Conservation (phyloP, 2,888 invertebrate species). For the Morpho deidamia region DNA sequence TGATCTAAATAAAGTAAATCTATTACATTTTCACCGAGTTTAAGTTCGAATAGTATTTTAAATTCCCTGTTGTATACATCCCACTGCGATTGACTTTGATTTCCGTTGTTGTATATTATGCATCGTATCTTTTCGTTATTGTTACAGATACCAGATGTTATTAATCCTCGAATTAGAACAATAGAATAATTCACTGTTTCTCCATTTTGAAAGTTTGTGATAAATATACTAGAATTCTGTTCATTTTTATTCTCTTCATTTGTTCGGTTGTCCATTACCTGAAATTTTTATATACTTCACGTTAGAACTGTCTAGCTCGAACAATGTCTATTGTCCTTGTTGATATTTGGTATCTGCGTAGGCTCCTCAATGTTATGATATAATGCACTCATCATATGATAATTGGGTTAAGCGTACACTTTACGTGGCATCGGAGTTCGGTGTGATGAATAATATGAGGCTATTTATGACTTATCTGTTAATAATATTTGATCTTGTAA, state of each 20-base stretch:
- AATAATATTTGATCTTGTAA: conserved; percentile 1
- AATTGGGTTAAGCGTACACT: conserved; percentile 32
- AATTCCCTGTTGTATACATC: conserved; percentile 82
- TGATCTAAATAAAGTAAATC: conserved; percentile 76
- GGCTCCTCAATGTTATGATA: conserved; percentile 23
- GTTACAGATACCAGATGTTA: conserved; percentile 64
- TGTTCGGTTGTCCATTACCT: conserved; percentile 73
- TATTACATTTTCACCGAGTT: conserved; percentile 81
- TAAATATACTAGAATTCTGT: conserved; percentile 61
- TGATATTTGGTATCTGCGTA: conserved; percentile 16
- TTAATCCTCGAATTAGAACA: conserved; percentile 79
- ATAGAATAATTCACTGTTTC: conserved; percentile 80
- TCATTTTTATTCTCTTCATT: conserved; percentile 64
- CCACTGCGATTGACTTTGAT: conserved; percentile 73
- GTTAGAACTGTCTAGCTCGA: conserved; percentile 18
- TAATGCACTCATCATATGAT: conserved; percentile 20
- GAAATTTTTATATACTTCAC: conserved; percentile 42
- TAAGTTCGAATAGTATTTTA: conserved; percentile 82
- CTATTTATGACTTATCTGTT: background rate
- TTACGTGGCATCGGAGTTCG: conserved; percentile 1
- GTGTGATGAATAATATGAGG: conserved; percentile 5
- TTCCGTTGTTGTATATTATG: conserved; percentile 54
- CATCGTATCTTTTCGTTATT: conserved; percentile 63
- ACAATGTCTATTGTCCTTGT: conserved; percentile 19
- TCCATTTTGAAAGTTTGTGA: conserved; percentile 80